Percentiles rank a stretch among this genome's conserved stretches.
phyloP scores from a whole-genome alignment of 2,797 vertebrate genomes.

The Aphelocoma californica region DNA sequence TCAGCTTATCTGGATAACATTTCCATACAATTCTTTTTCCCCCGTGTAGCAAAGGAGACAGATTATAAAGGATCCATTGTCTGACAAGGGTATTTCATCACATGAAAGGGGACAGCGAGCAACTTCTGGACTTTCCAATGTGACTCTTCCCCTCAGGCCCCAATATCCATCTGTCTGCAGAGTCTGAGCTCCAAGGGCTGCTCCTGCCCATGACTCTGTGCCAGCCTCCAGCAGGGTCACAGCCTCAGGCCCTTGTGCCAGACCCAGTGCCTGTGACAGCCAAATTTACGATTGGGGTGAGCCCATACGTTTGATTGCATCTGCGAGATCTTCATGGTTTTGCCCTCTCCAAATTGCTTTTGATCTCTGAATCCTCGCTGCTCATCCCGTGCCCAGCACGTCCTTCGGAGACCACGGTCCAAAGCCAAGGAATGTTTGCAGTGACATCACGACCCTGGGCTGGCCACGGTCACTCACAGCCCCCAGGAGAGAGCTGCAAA shows the following conservation, averaged over 20 bases:
- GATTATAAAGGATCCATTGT: neutral
- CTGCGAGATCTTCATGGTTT: neutral
- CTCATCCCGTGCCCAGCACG: fast-evolving
- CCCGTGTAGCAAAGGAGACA: neutral
- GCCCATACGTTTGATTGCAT: fast-evolving
- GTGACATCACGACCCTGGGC: fast-evolving
- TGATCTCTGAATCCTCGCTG: neutral
- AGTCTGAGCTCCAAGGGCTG: neutral
- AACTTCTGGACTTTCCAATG: neutral
- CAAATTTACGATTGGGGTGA: fast-evolving
- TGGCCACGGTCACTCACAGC: neutral
- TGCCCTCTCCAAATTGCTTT: neutral
- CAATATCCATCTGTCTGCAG: neutral
- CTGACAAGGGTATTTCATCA: neutral
- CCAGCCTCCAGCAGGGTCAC: neutral
- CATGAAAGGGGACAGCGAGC: neutral
- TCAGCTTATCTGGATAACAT: neutral
- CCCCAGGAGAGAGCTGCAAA: neutral
- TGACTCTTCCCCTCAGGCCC: neutral
- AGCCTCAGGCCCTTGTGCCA: fast-evolving
- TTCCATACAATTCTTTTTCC: neutral
- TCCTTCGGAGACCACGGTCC: neutral
- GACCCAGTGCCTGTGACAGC: fast-evolving
- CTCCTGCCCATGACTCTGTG: fast-evolving
- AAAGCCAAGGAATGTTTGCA: neutral